Evolutionary conservation across 2,113 vertebrate species (phyloP).

Genomic region (Suricata suricatta): DNA sequence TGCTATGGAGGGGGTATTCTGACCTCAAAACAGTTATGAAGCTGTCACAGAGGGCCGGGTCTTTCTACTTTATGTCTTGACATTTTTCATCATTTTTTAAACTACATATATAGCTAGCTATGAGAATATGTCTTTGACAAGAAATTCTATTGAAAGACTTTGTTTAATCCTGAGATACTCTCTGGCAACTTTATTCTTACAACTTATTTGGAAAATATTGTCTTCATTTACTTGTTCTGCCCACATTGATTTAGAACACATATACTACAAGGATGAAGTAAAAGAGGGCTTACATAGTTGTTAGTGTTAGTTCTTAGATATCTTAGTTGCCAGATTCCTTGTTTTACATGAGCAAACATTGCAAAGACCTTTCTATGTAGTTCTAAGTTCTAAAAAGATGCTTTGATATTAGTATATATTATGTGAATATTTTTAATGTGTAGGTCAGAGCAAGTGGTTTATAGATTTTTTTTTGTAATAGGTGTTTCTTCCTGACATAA

Average conservation of each 20-base stretch:
- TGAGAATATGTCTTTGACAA: neutral
- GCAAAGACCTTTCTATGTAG: neutral
- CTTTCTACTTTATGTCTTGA: neutral
- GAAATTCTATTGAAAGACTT: neutral
- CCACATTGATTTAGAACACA: neutral
- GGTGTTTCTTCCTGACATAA: neutral
- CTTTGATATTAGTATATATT: neutral
- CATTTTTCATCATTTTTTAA: neutral
- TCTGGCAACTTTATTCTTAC: neutral
- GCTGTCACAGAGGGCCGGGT: neutral
- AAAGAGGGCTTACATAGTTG: neutral
- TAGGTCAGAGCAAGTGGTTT: neutral
- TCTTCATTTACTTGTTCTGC: neutral
- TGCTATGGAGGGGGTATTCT: fast-evolving
- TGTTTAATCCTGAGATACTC: neutral
- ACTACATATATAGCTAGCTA: neutral
- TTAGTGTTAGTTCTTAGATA: neutral
- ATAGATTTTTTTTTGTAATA: neutral
- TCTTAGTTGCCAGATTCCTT: neutral
- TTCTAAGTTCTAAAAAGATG: neutral
- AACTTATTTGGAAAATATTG: neutral
- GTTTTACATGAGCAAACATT: neutral
- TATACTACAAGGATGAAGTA: neutral
- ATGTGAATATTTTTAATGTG: neutral
- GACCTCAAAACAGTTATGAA: neutral